These are phyloP conservation scores for Fregetta grallaria DNA, from an alignment of 2,113 vertebrate genomes.

Conservation along the genomic window DNA sequence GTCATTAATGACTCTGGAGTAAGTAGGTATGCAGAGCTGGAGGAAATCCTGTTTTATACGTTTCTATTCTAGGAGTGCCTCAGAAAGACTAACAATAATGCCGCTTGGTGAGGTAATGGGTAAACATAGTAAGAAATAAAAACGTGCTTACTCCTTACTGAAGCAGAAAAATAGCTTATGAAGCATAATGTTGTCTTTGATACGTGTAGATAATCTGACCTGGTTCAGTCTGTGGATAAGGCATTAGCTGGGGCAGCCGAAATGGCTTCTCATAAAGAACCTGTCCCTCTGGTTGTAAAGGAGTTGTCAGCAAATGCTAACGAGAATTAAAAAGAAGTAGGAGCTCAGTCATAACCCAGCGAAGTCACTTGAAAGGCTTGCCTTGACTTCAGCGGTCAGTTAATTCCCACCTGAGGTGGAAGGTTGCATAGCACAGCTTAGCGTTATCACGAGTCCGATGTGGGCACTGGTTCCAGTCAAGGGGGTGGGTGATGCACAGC, in stretches of 20 bases:
- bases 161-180: conserved; percentile 55
- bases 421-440: not conserved
- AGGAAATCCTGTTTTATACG: conserved; percentile 60
- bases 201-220: conserved; percentile 33
- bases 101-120: conserved; percentile 46
- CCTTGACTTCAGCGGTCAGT: not conserved
- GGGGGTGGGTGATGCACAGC: not conserved
- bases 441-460: accelerated
- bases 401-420: not conserved
- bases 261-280: not conserved
- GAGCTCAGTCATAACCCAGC: not conserved
- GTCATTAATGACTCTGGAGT: conserved; percentile 43
- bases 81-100: conserved; percentile 40
- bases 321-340: not conserved
- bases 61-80: conserved; percentile 43
- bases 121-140: conserved; percentile 39
- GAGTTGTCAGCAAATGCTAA: conserved; percentile 28
- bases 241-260: not conserved
- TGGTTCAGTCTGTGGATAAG: conserved; percentile 6
- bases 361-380: not conserved
- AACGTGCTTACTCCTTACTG: not conserved
- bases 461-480: accelerated
- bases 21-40: conserved; percentile 49
- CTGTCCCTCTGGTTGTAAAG: conserved; percentile 35
- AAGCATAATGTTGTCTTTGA: conserved; percentile 25